phyloP scores from a whole-genome alignment of 2,113 vertebrate genomes.

The Grus americana region DNA sequence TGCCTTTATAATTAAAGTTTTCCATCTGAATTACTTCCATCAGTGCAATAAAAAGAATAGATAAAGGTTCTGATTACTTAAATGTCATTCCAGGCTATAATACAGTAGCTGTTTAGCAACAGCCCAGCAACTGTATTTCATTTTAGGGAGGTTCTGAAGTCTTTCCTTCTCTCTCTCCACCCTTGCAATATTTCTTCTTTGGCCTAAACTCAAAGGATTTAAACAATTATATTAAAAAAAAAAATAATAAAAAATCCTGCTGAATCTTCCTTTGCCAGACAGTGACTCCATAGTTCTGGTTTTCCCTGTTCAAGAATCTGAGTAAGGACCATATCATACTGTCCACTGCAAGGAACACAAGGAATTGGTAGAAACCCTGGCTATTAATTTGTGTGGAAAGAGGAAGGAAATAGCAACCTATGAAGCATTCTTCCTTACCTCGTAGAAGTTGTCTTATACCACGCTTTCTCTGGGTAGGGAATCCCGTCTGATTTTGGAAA shows the following conservation, averaged over 20 bases:
- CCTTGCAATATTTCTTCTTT: neutral
- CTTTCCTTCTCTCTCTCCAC: neutral
- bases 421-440: neutral
- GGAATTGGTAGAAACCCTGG: neutral
- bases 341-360: neutral
- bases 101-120: neutral
- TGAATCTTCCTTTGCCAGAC: neutral
- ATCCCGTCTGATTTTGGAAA: neutral
- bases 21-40: neutral
- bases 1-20: neutral
- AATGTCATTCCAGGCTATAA: neutral
- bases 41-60: neutral
- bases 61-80: neutral
- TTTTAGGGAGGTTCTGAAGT: neutral
- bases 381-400: neutral
- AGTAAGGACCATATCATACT: neutral
- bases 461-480: neutral
- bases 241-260: neutral
- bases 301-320: conserved; percentile 5
- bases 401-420: neutral
- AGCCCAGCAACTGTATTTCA: neutral
- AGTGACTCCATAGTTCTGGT: conserved; percentile 15
- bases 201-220: neutral
- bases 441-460: neutral
- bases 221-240: neutral